Evolutionary conservation across 2,113 vertebrate species (phyloP).

Genomic region (Penelope pileata): DNA sequence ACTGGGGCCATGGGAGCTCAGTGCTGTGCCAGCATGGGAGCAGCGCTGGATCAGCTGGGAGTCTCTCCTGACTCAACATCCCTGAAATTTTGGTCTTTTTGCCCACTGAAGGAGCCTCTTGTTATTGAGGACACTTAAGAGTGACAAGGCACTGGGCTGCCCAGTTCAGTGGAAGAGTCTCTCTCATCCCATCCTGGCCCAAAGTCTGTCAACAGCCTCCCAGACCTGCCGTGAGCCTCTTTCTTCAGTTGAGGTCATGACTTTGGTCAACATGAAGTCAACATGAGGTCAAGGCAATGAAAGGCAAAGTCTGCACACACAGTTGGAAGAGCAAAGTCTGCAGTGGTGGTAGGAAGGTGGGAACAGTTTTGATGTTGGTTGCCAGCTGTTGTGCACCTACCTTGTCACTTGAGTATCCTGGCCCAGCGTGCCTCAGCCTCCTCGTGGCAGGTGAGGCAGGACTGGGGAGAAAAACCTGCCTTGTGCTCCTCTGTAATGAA

Average conservation of each 20-base stretch:
- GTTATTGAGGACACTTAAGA: not conserved
- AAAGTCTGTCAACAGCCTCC: not conserved
- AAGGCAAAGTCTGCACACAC: not conserved
- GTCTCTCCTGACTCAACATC: not conserved
- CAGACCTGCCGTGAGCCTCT: not conserved
- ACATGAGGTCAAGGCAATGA: not conserved
- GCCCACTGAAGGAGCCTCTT: not conserved
- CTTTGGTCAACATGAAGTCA: not conserved
- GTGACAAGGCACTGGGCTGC: not conserved
- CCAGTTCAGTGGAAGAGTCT: not conserved
- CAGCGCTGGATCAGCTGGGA: not conserved
- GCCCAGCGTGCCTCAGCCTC: not conserved
- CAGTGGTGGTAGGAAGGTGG: not conserved
- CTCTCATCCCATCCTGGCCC: not conserved
- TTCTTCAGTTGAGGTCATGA: not conserved
- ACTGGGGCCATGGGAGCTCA: not conserved
- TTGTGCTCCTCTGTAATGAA: not conserved
- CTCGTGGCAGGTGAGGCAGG: not conserved
- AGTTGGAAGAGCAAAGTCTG: constrained; percentile 5
- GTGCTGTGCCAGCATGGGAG: fast-evolving
- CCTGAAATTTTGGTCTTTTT: not conserved
- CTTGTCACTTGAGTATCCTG: not conserved
- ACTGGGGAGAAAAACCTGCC: fast-evolving
- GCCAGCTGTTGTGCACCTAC: fast-evolving
- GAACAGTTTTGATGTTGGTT: not conserved